These are phyloP conservation scores for Seriola rivoliana DNA, from an alignment of 2,113 vertebrate species.

Conservation along the genomic window DNA sequence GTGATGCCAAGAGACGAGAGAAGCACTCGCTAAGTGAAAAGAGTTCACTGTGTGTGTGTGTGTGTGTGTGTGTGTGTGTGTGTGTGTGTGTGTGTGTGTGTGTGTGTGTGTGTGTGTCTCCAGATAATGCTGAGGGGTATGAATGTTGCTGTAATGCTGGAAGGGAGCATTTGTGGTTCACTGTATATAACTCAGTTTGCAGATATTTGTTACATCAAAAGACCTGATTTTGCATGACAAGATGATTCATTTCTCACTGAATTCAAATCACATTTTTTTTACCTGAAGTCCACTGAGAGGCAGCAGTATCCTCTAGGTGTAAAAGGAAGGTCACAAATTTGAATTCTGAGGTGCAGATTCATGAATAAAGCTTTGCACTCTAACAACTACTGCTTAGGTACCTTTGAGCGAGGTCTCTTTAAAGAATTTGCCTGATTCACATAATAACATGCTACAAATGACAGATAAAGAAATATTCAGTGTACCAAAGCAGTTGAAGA, in stretches of 20 bases:
- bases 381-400: conserved; percentile 6
- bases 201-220: conserved; percentile 49
- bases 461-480: conserved; percentile 2
- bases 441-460: conserved; percentile 1
- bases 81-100: conserved; percentile 1
- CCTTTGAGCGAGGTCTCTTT: conserved; percentile 34
- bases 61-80: conserved; percentile 25
- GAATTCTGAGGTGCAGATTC: conserved; percentile 10
- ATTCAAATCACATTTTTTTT: conserved; percentile 33
- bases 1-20: conserved; percentile 72
- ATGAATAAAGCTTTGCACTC: conserved; percentile 38
- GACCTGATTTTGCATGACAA: conserved; percentile 39
- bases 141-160: conserved; percentile 45
- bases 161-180: conserved; percentile 47
- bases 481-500: neutral
- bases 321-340: conserved; percentile 48
- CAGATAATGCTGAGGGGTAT: conserved; percentile 50
- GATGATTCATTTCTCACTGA: conserved; percentile 40
- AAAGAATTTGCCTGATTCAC: conserved; percentile 19
- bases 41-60: conserved; percentile 36
- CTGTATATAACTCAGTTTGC: conserved; percentile 54
- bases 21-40: conserved; percentile 68
- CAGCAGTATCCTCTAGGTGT: conserved; percentile 9
- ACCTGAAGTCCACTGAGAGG: conserved; percentile 26
- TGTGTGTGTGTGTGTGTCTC: conserved; percentile 23